These are phyloP conservation scores for Imbricaverruca yamaguchii DNA, from an alignment of 2,888 invertebrate genomes.

Conservation along the genomic window DNA sequence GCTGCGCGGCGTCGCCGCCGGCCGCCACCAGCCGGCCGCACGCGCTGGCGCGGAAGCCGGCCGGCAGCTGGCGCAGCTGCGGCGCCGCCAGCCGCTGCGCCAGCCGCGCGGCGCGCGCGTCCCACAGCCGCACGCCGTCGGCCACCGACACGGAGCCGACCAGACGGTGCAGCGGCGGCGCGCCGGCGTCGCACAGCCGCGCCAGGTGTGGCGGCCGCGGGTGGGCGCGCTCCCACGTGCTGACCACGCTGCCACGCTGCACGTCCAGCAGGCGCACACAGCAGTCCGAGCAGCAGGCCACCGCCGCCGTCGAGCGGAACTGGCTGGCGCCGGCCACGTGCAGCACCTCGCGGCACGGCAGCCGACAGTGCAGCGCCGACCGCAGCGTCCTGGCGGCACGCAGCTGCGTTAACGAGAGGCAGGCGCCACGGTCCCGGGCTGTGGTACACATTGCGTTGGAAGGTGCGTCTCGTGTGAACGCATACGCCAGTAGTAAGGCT, in stretches of 20 bases:
- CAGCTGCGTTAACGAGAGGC: no score
- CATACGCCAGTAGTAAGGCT: background rate
- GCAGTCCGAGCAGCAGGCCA: slow-evolving; percentile 5
- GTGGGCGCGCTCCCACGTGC: background rate
- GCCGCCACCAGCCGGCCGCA: slow-evolving; percentile 14
- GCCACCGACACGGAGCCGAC: background rate
- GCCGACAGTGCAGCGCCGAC: background rate
- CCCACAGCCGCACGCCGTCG: slow-evolving; percentile 15
- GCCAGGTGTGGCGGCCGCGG: background rate
- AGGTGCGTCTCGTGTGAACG: background rate
- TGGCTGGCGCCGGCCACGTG: slow-evolving; percentile 1
- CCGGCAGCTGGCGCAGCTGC: background rate
- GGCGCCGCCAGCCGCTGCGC: background rate
- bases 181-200: slow-evolving; percentile 1
- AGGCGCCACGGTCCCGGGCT: background rate
- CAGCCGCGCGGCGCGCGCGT: background rate
- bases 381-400: background rate
- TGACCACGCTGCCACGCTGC: background rate
- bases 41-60: background rate
- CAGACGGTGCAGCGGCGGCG: slow-evolving; percentile 1
- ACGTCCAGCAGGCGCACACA: background rate
- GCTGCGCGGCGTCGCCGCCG: background rate
- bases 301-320: background rate
- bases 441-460: background rate
- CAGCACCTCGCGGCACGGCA: slow-evolving; percentile 9